Evolutionary conservation across 2,797 vertebrate species (phyloP).

Genomic region (Enteromius viviparus): DNA sequence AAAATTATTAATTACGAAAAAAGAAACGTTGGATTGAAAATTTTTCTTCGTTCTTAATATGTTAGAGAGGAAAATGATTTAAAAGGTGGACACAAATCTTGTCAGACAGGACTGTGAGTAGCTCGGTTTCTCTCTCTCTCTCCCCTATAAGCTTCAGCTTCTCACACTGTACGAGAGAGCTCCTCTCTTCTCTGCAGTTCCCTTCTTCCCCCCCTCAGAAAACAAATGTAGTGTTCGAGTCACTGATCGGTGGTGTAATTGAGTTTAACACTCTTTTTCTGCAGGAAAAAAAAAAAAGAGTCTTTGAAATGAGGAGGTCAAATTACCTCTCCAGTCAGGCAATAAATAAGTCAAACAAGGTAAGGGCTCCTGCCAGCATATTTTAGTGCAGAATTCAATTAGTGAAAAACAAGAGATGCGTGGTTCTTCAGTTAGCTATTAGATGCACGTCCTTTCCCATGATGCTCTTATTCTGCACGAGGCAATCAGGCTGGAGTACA

Average conservation of each 20-base stretch:
- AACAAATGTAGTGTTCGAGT: constrained; percentile 83
- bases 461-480: constrained; percentile 61
- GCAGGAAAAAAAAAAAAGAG: constrained; percentile 69
- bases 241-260: constrained; percentile 82
- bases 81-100: constrained; percentile 81
- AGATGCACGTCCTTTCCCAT: constrained; percentile 64
- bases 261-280: constrained; percentile 84
- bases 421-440: constrained; percentile 64
- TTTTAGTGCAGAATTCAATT: constrained; percentile 83
- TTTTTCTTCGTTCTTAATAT: constrained; percentile 82
- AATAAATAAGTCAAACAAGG: constrained; percentile 88
- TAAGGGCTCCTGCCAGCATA: constrained; percentile 80
- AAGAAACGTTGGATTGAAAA: constrained; percentile 78
- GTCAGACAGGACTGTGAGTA: constrained; percentile 76
- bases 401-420: constrained; percentile 72
- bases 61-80: constrained; percentile 85
- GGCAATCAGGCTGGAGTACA: constrained; percentile 51
- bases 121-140: constrained; percentile 55
- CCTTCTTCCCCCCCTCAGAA: constrained; percentile 66
- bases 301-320: constrained; percentile 82
- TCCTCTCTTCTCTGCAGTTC: constrained; percentile 55
- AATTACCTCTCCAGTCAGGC: constrained; percentile 83
- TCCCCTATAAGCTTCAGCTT: constrained; percentile 60
- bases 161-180: constrained; percentile 60
- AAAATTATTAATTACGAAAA: constrained; percentile 66